Evolutionary conservation across 2,113 vertebrate species (phyloP).

Genomic region (Chloropsis hardwickii): DNA sequence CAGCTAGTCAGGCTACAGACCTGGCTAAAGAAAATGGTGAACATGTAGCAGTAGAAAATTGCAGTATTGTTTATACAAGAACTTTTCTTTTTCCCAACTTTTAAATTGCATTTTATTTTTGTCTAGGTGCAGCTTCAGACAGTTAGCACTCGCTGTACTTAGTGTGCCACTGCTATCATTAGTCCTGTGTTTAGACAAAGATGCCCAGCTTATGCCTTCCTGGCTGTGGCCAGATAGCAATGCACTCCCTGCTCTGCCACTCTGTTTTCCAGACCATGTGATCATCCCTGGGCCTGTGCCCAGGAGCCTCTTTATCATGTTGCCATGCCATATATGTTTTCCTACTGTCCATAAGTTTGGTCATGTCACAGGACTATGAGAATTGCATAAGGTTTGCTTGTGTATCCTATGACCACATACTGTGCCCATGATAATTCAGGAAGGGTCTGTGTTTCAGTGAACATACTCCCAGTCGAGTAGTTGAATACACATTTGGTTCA

Average conservation of each 20-base stretch:
- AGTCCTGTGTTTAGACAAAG: background rate
- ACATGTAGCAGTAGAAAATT: background rate
- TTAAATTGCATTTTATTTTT: background rate
- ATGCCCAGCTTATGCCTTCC: background rate
- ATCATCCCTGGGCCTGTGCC: background rate
- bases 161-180: background rate
- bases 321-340: background rate
- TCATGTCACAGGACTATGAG: background rate
- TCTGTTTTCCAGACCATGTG: background rate
- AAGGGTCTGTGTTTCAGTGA: background rate
- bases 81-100: background rate
- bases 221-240: background rate
- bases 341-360: background rate
- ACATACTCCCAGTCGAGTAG: rapidly evolving
- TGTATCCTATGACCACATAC: background rate
- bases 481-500: background rate
- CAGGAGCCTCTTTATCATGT: background rate
- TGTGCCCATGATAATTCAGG: background rate
- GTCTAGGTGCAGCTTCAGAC: background rate
- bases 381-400: background rate
- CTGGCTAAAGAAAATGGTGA: background rate
- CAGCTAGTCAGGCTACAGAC: background rate
- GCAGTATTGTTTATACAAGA: background rate
- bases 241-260: background rate
- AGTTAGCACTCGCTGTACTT: background rate